Evolutionary conservation across 1,140 invertebrate genomes (phyloP).

Genomic region (Ostrea denselamellosa): DNA sequence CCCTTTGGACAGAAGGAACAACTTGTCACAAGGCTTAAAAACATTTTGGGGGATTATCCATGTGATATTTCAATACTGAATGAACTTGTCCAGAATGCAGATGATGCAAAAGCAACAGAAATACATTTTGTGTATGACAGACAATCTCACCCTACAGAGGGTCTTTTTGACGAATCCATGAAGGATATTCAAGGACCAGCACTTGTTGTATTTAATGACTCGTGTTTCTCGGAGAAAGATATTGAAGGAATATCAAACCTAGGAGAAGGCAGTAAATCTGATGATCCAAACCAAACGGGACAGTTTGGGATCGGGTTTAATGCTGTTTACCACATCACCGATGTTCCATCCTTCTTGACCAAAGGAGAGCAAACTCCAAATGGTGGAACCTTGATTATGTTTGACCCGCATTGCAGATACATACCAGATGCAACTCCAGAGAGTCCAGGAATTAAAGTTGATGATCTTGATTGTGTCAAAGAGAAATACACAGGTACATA

Average conservation of each 20-base stretch:
- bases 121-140: constrained; percentile 58
- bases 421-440: constrained; percentile 56
- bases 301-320: constrained; percentile 77
- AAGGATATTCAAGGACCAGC: constrained; percentile 72
- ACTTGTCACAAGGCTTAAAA: constrained; percentile 65
- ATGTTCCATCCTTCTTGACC: constrained; percentile 74
- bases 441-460: constrained; percentile 64
- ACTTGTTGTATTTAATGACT: constrained; percentile 74
- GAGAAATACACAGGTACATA: constrained; percentile 63
- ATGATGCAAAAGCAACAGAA: constrained; percentile 73
- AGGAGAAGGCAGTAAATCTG: constrained; percentile 69
- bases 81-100: constrained; percentile 78
- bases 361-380: constrained; percentile 56
- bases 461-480: constrained; percentile 56
- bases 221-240: constrained; percentile 71
- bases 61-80: constrained; percentile 66
- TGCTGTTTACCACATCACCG: constrained; percentile 76
- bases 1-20: constrained; percentile 72
- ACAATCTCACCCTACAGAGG: constrained; percentile 40
- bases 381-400: constrained; percentile 67
- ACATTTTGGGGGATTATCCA: constrained; percentile 66
- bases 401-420: constrained; percentile 75
- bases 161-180: constrained; percentile 64
- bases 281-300: constrained; percentile 69
- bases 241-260: constrained; percentile 73